These are phyloP conservation scores for Lithodes maja DNA, from an alignment of 2,888 invertebrate genomes.

Conservation along the genomic window DNA sequence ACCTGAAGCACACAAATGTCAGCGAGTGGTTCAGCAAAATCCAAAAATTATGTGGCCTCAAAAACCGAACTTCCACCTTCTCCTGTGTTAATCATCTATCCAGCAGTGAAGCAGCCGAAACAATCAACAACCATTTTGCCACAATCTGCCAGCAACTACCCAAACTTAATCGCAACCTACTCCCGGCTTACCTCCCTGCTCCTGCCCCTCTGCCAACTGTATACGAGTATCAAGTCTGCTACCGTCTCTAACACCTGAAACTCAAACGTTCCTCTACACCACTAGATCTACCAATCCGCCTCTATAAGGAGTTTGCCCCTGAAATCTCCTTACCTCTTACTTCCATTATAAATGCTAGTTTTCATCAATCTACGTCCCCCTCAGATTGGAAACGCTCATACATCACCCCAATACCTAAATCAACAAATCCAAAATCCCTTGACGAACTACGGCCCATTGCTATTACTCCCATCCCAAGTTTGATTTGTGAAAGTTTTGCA, in stretches of 20 bases:
- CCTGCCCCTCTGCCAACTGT: background rate
- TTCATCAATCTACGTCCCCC: background rate
- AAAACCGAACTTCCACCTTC: background rate
- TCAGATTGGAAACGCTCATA: conserved; percentile 10
- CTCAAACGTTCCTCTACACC: conserved; percentile 5
- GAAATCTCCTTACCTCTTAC: conserved; percentile 10
- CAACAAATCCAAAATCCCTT: background rate
- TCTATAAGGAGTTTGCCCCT: background rate
- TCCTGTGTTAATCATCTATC: background rate
- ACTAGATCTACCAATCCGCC: background rate
- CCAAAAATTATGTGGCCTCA: background rate
- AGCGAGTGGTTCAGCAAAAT: conserved; percentile 18
- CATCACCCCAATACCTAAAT: conserved; percentile 19
- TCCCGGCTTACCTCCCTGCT: conserved; percentile 12
- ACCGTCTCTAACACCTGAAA: background rate
- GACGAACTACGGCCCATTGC: background rate
- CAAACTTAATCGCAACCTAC: background rate
- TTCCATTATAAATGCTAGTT: background rate
- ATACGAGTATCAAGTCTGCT: background rate
- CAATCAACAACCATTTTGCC: conserved; percentile 13
- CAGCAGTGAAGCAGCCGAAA: background rate
- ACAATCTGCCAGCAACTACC: background rate
- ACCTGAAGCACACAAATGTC: conserved; percentile 6
- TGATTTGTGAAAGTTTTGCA: no score
- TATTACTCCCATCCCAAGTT: background rate